Conservation (phyloP, 2,888 invertebrate genomes). For the Chrysolina oricalcia region DNA sequence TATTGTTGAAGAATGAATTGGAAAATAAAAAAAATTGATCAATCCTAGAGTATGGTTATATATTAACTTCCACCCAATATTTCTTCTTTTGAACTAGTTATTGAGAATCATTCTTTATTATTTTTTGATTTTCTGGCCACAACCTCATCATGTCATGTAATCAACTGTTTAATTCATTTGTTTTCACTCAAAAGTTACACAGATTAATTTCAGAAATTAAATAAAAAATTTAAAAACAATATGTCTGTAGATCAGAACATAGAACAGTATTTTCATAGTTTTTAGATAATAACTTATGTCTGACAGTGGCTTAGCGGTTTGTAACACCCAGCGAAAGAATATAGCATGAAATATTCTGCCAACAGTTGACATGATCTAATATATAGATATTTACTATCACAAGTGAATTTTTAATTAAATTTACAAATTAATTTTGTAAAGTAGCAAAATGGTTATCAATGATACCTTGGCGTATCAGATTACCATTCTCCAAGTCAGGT, state of each 20-base stretch:
- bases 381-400: background rate
- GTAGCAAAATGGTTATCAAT: slow-evolving; percentile 1
- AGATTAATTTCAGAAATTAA: background rate
- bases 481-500: slow-evolving; percentile 1
- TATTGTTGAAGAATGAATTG: slow-evolving; percentile 23
- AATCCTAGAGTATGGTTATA: background rate
- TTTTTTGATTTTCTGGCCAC: background rate
- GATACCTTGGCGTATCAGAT: slow-evolving; percentile 9
- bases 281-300: no score
- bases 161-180: background rate
- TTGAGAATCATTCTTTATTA: background rate
- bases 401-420: background rate
- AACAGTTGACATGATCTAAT: no score
- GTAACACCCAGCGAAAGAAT: no score
- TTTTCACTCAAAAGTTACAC: slow-evolving; percentile 5
- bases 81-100: background rate
- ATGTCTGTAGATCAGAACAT: background rate
- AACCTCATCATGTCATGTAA: background rate
- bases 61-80: background rate
- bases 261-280: no score
- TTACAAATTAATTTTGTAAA: slow-evolving; percentile 2
- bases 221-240: background rate
- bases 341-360: no score
- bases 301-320: no score
- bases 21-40: background rate